phyloP scores from a whole-genome alignment of 2,888 invertebrate genomes.

The Himalopsyche anomala region DNA sequence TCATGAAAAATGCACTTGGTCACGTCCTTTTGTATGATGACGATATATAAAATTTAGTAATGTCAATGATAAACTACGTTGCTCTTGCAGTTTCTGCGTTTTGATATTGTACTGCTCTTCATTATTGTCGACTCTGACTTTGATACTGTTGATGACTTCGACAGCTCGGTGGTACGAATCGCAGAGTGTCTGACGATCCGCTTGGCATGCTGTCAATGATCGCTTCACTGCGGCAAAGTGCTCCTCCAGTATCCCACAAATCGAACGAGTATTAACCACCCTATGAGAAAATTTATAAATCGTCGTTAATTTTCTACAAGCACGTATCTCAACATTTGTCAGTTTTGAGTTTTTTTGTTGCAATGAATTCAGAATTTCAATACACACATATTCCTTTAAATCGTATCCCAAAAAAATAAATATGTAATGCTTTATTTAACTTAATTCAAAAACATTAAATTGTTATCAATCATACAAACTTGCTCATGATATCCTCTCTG shows the following conservation, averaged over 20 bases:
- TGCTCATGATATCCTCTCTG: constrained; percentile 31
- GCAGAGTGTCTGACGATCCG: constrained; percentile 35
- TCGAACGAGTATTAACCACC: constrained; percentile 45
- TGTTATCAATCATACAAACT: constrained; percentile 31
- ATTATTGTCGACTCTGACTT: not conserved
- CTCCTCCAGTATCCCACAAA: constrained; percentile 14
- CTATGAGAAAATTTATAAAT: not conserved
- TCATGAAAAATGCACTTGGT: no score
- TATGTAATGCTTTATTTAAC: no score
- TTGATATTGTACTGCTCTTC: constrained; percentile 14
- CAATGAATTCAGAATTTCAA: no score
- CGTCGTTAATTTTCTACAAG: no score
- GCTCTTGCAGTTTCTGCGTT: not conserved
- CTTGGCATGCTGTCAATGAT: constrained; percentile 38
- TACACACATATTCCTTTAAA: no score
- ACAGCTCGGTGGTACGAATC: constrained; percentile 41
- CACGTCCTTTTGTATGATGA: not conserved
- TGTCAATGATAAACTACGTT: not conserved
- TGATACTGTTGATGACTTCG: not conserved
- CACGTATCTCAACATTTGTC: no score
- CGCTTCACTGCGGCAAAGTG: constrained; percentile 9
- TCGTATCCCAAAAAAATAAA: no score
- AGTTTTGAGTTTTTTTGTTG: no score
- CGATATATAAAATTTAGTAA: not conserved
- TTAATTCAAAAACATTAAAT: not conserved